phyloP scores from a whole-genome alignment of 2,113 vertebrate species.

The Entelurus aequoreus region DNA sequence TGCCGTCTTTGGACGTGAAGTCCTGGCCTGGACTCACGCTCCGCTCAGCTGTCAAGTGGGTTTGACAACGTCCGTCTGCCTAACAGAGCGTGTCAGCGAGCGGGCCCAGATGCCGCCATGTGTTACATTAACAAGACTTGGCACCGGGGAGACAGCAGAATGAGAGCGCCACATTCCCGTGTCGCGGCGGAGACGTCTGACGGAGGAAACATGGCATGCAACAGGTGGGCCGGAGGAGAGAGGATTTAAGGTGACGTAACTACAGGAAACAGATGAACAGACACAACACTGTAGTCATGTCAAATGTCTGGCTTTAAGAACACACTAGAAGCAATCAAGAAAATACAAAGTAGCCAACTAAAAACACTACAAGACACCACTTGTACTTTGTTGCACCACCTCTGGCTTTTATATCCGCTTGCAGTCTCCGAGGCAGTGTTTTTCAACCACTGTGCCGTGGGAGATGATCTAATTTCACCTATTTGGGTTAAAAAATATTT shows the following conservation, averaged over 20 bases:
- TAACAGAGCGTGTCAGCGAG: slow-evolving; percentile 18
- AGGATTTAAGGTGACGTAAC: neutral
- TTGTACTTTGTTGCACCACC: too few species aligned
- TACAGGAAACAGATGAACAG: neutral
- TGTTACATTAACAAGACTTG: slow-evolving; percentile 41
- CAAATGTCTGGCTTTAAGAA: too few species aligned
- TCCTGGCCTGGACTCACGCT: neutral
- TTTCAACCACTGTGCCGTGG: too few species aligned
- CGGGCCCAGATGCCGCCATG: slow-evolving; percentile 22
- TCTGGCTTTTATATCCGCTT: too few species aligned
- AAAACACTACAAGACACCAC: too few species aligned
- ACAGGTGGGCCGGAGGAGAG: slow-evolving; percentile 44
- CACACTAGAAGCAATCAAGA: too few species aligned
- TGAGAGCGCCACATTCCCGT: slow-evolving; percentile 34
- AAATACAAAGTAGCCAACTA: too few species aligned
- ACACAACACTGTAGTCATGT: too few species aligned
- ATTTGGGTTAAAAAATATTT: too few species aligned
- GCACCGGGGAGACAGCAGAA: slow-evolving; percentile 43
- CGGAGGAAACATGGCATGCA: slow-evolving; percentile 32
- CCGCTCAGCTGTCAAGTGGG: slow-evolving; percentile 21
- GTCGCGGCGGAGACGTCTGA: slow-evolving; percentile 34
- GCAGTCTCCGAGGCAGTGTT: too few species aligned
- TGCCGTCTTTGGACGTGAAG: neutral
- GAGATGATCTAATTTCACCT: too few species aligned
- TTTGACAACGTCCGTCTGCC: neutral